Evolutionary conservation across 2,113 vertebrate genomes (phyloP), one percentile per base, ranked within the genome.

Genomic region (Raja brachyura): DNA sequence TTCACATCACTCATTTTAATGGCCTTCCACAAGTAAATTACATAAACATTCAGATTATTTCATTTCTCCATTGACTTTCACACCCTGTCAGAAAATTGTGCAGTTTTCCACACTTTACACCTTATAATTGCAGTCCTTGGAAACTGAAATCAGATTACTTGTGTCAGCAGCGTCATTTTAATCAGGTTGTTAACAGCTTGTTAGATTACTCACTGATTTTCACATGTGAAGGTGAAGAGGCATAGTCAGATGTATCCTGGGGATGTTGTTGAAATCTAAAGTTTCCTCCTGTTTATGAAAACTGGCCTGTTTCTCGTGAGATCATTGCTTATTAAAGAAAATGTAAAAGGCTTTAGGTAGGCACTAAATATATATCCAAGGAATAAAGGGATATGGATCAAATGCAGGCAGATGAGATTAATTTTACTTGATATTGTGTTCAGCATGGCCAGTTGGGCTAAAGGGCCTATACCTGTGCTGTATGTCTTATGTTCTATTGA

Each of bases 141-240:
- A 90, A 90, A 66, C 14, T 68, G 59, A 90, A n/a, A 90, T 31
- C 86, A 66, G 86, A 90, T 90, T 68, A 18, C 31, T 31, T 90
- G 85, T 90, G 86, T 90, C 63, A 68, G 61, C 86, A 90, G 86
- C 56, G 33, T 90, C 86, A 66, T 39, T 66, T 90, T 90, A 68
- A 68, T 90, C 86, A 83, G 54, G 79, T 90, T 68, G 86, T 68
- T 90, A 90, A 90, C 86, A 90, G 86, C 86, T 90, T 90, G 86
- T 90, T 90, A 39, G 61, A 90, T 90, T 90, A 90, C 86, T 68
- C 59, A 33, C 56, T 90, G 85, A 66, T 31, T 66, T 66, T 88
- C 85, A 88, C 61, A 33, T 66, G 11, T 33, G 63, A 66, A 68
- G 28, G 86, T 90, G 86, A 68, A 68, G n/a, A 66, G n/a, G 16